phyloP scores from a whole-genome alignment of 2,888 invertebrate genomes.

The Ecliptopera silaceata region DNA sequence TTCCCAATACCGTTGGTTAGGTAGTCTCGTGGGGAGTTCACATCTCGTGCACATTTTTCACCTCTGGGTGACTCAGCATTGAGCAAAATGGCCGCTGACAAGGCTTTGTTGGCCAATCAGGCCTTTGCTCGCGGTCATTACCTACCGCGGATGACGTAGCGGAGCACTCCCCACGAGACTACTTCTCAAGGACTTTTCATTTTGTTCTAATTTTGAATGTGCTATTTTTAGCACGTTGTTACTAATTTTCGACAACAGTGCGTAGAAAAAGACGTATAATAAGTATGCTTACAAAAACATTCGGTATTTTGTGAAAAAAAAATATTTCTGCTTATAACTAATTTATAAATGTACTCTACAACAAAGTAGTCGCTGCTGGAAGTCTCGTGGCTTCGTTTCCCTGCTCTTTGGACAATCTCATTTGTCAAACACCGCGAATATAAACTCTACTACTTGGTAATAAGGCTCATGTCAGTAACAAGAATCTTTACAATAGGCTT shows the following conservation, averaged over 20 bases:
- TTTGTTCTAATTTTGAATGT: constrained; percentile 63
- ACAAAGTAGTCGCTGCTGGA: constrained; percentile 76
- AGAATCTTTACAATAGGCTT: constrained; percentile 47
- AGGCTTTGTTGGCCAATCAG: constrained; percentile 79
- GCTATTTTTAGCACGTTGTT: constrained; percentile 48
- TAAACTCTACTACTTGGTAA: constrained; percentile 44
- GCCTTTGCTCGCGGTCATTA: constrained; percentile 59
- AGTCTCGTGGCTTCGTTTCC: constrained; percentile 66
- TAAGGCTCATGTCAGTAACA: constrained; percentile 40
- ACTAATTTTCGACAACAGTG: constrained; percentile 1
- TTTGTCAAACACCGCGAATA: constrained; percentile 38
- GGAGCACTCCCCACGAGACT: constrained; percentile 78
- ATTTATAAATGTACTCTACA: constrained; percentile 78
- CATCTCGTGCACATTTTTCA: constrained; percentile 84
- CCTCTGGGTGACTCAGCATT: constrained; percentile 85
- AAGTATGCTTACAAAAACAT: not conserved
- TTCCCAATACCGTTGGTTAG: constrained; percentile 83
- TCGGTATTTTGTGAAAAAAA: constrained; percentile 17
- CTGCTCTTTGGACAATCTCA: constrained; percentile 40
- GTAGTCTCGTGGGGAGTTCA: constrained; percentile 84
- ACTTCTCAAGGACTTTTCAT: constrained; percentile 80
- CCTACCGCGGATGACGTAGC: constrained; percentile 74
- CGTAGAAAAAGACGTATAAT: not conserved
- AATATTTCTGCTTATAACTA: constrained; percentile 55
- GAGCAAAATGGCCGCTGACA: constrained; percentile 85